Base-by-base conservation (phyloP, 2,888 invertebrate species). In the Geotrupes spiniger region DNA sequence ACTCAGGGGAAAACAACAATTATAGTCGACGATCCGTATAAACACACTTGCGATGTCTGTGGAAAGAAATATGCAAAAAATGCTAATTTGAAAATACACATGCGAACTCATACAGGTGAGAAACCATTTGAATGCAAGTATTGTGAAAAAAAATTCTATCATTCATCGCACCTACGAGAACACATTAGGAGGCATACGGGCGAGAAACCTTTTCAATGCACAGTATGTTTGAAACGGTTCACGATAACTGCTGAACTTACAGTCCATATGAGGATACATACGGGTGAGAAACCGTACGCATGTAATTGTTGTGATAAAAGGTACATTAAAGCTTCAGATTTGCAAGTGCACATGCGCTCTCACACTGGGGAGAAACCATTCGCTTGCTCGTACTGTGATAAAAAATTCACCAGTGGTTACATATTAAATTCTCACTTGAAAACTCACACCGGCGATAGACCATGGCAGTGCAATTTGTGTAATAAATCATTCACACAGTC, bases 371-470 rank as follows among this genome's bases (percentile, higher is more conserved):
- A 72, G 54, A 70, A 70, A 49, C 71, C 71, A 1, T 72, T 67
- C 45, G 54, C 51, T 25, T 72, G 72, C 44, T 52, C 59, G 0
- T 63, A 63, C 26, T 72, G 72, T 45, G 68, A 65, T 1, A 70
- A 68, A 64, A 80, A 80, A 46, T 82, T 82, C 61, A 79, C 81
- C 0, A 81, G 81, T 68, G 76, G 78, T 49, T 80, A 81, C 42
- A 80, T 81, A 1, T 72, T 80, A 16, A 79, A 76, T 60, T 80
- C 79, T 0, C 82, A 82, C 58, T 74, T 77, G 44, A 78, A 81
- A 58, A 80, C 79, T 4, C 82, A 82, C 66, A 82, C 82, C 0
- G 82, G 82, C 4, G 82, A 82, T 61, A 73, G 78, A 51, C 82
- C 82, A 0, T 81, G 77, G 62, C 68, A 77, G 9, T 82, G 82